Percentiles rank a stretch among this genome's conserved stretches.
phyloP scores from a whole-genome alignment of 2,888 invertebrate genomes.

The Epistrophe eligans region DNA sequence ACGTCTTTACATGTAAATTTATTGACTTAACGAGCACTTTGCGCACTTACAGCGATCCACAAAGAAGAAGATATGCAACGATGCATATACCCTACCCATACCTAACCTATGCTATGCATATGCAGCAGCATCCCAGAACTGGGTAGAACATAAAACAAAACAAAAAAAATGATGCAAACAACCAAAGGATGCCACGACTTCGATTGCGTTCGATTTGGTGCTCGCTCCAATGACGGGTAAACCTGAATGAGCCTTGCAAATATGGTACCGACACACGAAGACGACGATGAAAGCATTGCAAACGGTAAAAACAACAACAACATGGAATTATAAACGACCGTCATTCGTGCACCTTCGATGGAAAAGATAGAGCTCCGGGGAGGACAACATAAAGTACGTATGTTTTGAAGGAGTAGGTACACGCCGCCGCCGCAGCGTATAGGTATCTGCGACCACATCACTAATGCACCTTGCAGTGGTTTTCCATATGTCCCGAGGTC shows the following conservation, averaged over 20 bases:
- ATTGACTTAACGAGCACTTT: constrained; percentile 79
- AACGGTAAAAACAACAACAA: neutral
- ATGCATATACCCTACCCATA: constrained; percentile 4
- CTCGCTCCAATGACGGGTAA: constrained; percentile 62
- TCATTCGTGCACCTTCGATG: constrained; percentile 51
- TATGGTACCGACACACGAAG: constrained; percentile 56
- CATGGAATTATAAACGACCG: constrained; percentile 48
- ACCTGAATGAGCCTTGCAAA: constrained; percentile 55
- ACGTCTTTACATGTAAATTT: constrained; percentile 78
- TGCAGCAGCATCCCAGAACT: constrained; percentile 4
- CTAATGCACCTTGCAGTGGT: constrained; percentile 67
- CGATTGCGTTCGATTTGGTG: constrained; percentile 70
- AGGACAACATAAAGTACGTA: constrained; percentile 28
- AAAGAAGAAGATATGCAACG: constrained; percentile 48
- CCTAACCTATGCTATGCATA: too few relatives aligned
- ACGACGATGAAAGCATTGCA: neutral
- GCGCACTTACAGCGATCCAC: constrained; percentile 74
- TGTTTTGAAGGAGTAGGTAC: constrained; percentile 45
- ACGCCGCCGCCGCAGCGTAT: constrained; percentile 5
- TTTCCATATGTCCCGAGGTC: constrained; percentile 31
- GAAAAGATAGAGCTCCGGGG: constrained; percentile 47
- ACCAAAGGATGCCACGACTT: constrained; percentile 61
- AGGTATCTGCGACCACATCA: constrained; percentile 51
- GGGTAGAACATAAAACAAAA: constrained; percentile 1
- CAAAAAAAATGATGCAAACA: constrained; percentile 8